These are phyloP conservation scores for Pachycephus smyrnensis DNA, from an alignment of 2,888 invertebrate genomes.

Conservation along the genomic window DNA sequence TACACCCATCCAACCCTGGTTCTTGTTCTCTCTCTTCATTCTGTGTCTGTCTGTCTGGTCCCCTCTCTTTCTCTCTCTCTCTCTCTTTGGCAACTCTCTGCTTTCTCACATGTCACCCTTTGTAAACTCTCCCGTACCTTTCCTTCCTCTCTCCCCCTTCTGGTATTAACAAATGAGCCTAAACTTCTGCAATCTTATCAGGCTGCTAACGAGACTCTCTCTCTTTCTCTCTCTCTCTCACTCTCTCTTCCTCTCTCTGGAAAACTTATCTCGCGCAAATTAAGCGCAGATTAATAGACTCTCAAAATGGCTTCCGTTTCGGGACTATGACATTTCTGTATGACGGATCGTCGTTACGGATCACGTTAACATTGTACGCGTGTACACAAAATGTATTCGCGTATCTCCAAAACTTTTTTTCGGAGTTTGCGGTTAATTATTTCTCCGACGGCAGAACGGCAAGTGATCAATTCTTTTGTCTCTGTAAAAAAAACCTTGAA, in stretches of 20 bases:
- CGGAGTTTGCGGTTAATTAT: too few species aligned
- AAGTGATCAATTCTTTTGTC: too few species aligned
- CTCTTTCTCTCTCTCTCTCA: background rate
- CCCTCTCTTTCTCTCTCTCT: background rate
- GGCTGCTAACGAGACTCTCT: slow-evolving; percentile 10
- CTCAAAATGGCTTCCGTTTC: background rate
- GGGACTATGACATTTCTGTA: background rate
- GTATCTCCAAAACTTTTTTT: too few species aligned
- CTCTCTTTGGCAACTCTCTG: background rate
- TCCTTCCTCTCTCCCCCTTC: too few species aligned
- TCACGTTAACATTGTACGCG: too few species aligned
- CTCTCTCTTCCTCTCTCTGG: background rate
- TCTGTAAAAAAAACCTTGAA: too few species aligned
- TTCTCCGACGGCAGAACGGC: too few species aligned
- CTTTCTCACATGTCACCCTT: background rate
- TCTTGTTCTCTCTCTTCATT: background rate
- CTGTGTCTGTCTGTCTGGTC: background rate
- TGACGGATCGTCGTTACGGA: background rate
- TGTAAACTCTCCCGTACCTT: background rate
- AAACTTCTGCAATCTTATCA: slow-evolving; percentile 7
- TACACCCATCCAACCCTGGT: background rate
- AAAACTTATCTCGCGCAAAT: slow-evolving; percentile 5
- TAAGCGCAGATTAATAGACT: slow-evolving; percentile 6
- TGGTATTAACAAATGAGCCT: slow-evolving; percentile 8
- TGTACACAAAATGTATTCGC: too few species aligned